Percentiles rank a stretch among this genome's conserved stretches.
Evolutionary conservation across 2,797 vertebrate genomes (phyloP).

Genomic region (Gymnodraco acuticeps): DNA sequence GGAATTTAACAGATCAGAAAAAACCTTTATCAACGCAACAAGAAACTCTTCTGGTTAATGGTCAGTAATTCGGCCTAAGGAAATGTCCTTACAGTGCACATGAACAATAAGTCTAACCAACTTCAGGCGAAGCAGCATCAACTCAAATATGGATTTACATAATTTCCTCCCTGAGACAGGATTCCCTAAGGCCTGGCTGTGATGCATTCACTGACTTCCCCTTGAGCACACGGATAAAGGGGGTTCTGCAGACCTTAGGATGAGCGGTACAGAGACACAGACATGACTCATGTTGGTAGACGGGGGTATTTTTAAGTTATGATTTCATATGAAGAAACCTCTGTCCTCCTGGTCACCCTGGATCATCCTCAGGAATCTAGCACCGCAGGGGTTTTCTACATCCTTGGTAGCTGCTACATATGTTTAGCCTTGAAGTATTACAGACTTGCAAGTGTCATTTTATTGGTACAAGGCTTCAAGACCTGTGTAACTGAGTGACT

Average conservation of each 20-base stretch:
- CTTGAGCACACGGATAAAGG: background rate
- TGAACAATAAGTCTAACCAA: background rate
- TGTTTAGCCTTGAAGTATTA: background rate
- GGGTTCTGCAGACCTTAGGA: background rate
- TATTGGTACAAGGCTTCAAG: background rate
- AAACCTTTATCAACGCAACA: too few species aligned
- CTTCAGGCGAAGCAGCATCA: conserved; percentile 17
- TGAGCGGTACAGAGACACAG: background rate
- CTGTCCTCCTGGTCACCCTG: background rate
- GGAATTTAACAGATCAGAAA: background rate
- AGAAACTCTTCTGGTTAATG: background rate
- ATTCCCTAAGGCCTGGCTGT: conserved; percentile 25
- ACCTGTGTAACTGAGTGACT: background rate
- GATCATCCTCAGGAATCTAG: background rate
- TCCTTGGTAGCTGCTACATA: background rate
- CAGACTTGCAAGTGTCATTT: background rate
- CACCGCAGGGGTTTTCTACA: background rate
- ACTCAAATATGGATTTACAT: conserved; percentile 38
- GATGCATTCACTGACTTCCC: conserved; percentile 30
- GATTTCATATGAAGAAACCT: conserved; percentile 4
- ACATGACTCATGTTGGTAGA: conserved; percentile 30
- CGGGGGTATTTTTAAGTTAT: background rate
- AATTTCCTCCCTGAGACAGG: conserved; percentile 23
- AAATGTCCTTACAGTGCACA: too few species aligned
- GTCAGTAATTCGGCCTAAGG: background rate